Conservation (phyloP, 2,797 vertebrate species). For the Nyctalus aviator region DNA sequence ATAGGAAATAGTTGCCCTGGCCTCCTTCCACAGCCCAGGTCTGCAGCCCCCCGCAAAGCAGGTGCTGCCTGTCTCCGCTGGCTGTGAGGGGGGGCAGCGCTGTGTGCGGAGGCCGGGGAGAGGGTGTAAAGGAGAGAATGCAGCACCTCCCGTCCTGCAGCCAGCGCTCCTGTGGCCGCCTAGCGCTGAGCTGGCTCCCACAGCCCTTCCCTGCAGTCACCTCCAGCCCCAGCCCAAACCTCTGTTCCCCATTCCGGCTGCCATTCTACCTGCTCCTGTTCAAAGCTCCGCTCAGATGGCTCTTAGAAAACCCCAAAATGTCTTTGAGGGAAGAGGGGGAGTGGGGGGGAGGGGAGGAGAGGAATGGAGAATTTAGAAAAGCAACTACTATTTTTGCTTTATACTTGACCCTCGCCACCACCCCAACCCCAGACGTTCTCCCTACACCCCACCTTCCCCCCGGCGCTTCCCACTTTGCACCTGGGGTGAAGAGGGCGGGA, state of each 20-base stretch:
- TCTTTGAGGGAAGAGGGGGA: background rate
- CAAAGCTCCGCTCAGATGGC: background rate
- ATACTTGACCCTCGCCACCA: fast-evolving
- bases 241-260: fast-evolving
- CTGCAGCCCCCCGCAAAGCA: background rate
- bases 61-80: background rate
- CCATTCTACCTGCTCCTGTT: fast-evolving
- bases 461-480: background rate
- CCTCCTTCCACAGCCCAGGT: background rate
- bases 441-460: background rate
- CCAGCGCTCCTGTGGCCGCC: background rate
- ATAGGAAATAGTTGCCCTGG: background rate
- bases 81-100: background rate
- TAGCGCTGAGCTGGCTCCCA: background rate
- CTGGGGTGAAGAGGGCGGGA: constrained; percentile 10
- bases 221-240: background rate
- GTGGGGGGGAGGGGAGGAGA: background rate
- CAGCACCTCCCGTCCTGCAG: background rate
- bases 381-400: background rate
- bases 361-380: background rate
- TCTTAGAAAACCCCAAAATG: background rate
- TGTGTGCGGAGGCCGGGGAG: background rate
- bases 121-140: background rate
- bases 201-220: too few relatives aligned
- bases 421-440: fast-evolving